Evolutionary conservation across 2,888 invertebrate genomes (phyloP), one percentile per base, ranked within the genome.

Genomic region (Diloba caeruleocephala): DNA sequence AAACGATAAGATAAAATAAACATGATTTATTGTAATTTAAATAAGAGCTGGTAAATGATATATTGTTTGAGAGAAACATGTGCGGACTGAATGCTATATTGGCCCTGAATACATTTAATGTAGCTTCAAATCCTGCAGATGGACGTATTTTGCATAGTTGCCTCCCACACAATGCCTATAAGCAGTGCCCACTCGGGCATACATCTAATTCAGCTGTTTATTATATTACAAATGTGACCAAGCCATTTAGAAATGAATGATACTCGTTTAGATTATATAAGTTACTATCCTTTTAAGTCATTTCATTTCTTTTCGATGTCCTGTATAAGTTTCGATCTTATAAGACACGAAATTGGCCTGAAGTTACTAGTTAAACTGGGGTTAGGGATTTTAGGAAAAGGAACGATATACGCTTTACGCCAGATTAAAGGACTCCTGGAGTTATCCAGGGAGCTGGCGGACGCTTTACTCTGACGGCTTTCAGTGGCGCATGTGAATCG

Each of bases 21-120:
- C 13, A 41, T 29, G 39, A 41, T 41, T 41, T 41, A 41, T 41
- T 41, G 21, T 42, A 32, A 42, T 42, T 26, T 33, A 43, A 32
- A 15, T 8, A 25, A 21, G n/a, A 12, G 25, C 17, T 33, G 33
- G 33, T 15, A 9, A 37, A 25, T 37, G 13, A 25, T 15, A 37
- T 15, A 19, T 36, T 44, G 13, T 21, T 28, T 13, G 38, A 38
- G 9, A 38, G 17, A 17, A n/a, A 5, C 26, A 33, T 26, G 33
- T 31, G 23, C 10, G 8, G 28, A 25, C 8, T 12, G 5, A 46
- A 21, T 36, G n/a, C 13, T 23, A 26, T 41, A 21, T 38, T 39
- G 10, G 29, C 2, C 28, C 25, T 42, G 63, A 44, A 43, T 29
- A 57, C 17, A 49, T 57, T 39, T 3, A 65, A 59, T 59, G 58